These are phyloP conservation scores for Baryphthengus martii DNA, from an alignment of 2,113 vertebrate genomes.

Conservation along the genomic window DNA sequence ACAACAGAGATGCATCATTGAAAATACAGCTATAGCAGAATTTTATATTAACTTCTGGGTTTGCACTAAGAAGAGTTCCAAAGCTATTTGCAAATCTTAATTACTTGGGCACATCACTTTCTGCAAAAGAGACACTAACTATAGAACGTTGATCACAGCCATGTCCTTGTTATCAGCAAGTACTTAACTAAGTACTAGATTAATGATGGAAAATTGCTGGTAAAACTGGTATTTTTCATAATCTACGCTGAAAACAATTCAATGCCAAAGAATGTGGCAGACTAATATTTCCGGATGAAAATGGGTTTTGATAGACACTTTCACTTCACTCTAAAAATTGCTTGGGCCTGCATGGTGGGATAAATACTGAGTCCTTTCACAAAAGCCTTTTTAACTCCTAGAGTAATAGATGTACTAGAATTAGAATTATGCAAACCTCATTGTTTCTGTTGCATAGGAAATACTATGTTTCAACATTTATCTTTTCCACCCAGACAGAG, in stretches of 20 bases:
- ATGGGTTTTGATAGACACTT: neutral
- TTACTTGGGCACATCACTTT: neutral
- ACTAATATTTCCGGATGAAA: neutral
- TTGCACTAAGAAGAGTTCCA: neutral
- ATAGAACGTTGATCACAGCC: neutral
- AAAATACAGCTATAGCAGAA: neutral
- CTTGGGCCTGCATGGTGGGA: neutral
- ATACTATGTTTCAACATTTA: neutral
- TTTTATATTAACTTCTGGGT: neutral
- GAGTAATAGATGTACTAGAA: neutral
- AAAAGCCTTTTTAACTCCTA: neutral
- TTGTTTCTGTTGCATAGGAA: neutral
- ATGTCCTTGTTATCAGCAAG: neutral
- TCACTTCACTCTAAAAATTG: neutral
- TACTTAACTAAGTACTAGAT: neutral
- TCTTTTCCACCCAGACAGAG: neutral
- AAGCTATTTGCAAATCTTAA: neutral
- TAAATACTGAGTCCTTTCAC: neutral
- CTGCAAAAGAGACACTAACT: neutral
- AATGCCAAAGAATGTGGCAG: neutral
- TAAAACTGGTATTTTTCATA: neutral
- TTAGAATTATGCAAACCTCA: neutral
- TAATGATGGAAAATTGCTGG: neutral
- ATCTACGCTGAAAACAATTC: neutral
- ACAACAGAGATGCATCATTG: neutral